Base-by-base conservation (phyloP, 2,888 invertebrate species). In the Anoncus sp. region DNA sequence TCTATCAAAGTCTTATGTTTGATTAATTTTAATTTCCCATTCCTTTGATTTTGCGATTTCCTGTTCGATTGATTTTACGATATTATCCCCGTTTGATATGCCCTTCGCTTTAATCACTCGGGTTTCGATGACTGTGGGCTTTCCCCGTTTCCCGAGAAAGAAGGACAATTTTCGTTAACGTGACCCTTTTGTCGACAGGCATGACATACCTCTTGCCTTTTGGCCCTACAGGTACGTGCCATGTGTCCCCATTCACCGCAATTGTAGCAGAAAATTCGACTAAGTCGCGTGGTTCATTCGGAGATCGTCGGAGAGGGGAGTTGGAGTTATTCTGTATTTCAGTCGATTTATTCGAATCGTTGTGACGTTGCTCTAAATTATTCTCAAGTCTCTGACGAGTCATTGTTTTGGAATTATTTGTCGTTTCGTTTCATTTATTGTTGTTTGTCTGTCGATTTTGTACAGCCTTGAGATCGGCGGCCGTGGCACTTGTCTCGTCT, bases 151-250 rank as follows among this genome's bases (percentile, higher is more conserved):
- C 69, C 75, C 75, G 67, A 35, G 24, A 22, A 45, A 14, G 53
- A 18, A 40, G 74, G 74, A 53, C 66, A 74, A 35, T 74, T 43
- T 40, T 47, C 7, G n/a, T 75, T 75, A 9, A 62, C 62, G 14
- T 75, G 75, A 7, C 77, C 73, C 3, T 20, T 62, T 40, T 49
- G 47, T 14, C 18, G 24, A 38, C 73, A 74, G 1, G 18, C 6
- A 10, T 55, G 51, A 10, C 77, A 74, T n/a, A 74, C 43, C 1
- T 43, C 35, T 31, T 77, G 73, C 5, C 77, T 12, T 73, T 69
- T 1, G 57, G n/a, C n/a, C n/a, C n/a, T n/a, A n/a, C n/a, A n/a
- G n/a, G n/a, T n/a, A n/a, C n/a, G n/a, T n/a, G n/a, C 22, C 2
- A 14, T 57, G 22, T 77, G 72, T 2, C 72, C 72, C 4, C 22